Evolutionary conservation across 2,888 invertebrate species (phyloP), one percentile per base, ranked within the genome.

Genomic region (Vandiemenella viatica): DNA sequence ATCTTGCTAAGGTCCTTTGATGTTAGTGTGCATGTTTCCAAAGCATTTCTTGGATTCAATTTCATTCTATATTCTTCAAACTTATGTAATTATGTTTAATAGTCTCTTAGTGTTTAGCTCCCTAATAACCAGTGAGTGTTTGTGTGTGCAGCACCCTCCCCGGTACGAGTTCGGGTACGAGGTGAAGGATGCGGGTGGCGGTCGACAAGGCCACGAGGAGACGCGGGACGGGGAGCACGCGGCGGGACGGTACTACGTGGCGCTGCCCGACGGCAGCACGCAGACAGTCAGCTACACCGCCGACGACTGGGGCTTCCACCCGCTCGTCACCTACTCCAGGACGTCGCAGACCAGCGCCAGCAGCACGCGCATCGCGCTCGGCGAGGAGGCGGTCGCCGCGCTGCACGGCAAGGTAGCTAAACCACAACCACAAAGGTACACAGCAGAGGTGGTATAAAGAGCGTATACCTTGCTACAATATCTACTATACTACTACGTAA

Each of bases 301-400:
- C 0, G 77, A 80, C 58, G 72, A 72, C 58, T 76, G 72, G 70
- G 77, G 78, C 13, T 79, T 76, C 64, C 79, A 79, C 65, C 76
- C 79, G 5, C 70, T 76, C 16, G 72, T 76, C 43, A 69, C 71
- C 46, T 72, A 77, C 58, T 70, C 68, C 58, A 72, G 72, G 20
- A 65, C 65, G 13, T 70, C 71, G 38, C 69, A 70, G 1, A 67
- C 70, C 43, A 71, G 73, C 56, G 37, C 50, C n/a, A 67, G 72
- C 41, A 66, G 68, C 15, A 65, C 74, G 1, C 70, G 68, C 56
- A 71, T 77, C 50, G 74, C 76, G 1, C 62, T 76, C 1, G 78
- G 76, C 1, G 70, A 73, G 58, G 69, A 71, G 57, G 75, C 76
- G 1, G 65, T 75, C 2, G 67, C 72, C 47, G 69, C 74, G 10